Percentiles rank a stretch among this genome's conserved stretches.
Conservation (phyloP, 2,113 vertebrate genomes). For the Aplodontia rufa region DNA sequence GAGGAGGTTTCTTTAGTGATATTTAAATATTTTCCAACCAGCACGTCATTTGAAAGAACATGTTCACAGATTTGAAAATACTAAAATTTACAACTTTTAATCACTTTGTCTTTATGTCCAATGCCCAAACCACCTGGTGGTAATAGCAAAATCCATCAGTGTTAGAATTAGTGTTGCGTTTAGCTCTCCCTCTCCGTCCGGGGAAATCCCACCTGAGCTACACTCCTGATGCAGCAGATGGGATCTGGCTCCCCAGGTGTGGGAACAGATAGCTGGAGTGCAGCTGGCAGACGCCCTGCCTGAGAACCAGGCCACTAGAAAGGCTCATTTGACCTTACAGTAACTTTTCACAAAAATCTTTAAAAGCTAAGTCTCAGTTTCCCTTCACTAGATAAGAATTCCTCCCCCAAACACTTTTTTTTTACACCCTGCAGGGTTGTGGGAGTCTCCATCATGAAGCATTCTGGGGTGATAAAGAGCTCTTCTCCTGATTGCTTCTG, state of each 20-base stretch:
- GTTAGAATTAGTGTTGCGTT: background rate
- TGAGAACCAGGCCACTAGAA: background rate
- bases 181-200: background rate
- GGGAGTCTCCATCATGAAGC: too few relatives aligned
- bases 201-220: background rate
- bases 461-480: background rate
- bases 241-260: background rate
- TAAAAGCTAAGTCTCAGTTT: background rate
- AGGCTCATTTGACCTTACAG: background rate
- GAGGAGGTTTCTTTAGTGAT: background rate
- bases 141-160: background rate
- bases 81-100: background rate
- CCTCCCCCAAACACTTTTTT: background rate
- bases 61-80: slow-evolving; percentile 15
- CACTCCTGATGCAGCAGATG: background rate
- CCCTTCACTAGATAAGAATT: background rate
- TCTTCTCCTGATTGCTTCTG: background rate
- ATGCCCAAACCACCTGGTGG: background rate
- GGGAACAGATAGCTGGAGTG: background rate
- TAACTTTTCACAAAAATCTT: background rate
- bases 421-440: background rate
- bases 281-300: background rate
- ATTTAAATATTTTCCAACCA: slow-evolving; percentile 34
- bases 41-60: too few relatives aligned
- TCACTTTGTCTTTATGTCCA: background rate